A percentile compares a stretch with the other conserved stretches of the same genome.
phyloP scores from a whole-genome alignment of 1,140 invertebrate species.

The Pseudoatta argentina region DNA sequence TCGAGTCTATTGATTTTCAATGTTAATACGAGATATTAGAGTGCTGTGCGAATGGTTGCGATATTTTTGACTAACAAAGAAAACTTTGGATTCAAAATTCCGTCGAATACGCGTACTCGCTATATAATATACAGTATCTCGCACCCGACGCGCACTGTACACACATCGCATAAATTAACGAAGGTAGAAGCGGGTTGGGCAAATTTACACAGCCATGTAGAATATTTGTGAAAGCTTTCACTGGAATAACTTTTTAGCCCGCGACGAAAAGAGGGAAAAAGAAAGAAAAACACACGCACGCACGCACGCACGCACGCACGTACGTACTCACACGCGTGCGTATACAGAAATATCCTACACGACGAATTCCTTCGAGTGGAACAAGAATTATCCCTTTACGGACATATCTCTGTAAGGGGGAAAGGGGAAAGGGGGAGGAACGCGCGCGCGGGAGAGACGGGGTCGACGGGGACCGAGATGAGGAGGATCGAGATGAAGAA shows the following conservation, averaged over 20 bases:
- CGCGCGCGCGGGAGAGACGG: neutral
- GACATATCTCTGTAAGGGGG: constrained; percentile 15
- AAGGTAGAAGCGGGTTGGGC: constrained; percentile 57
- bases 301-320: neutral
- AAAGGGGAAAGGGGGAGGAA: neutral
- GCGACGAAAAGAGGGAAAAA: constrained; percentile 26
- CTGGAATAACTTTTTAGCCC: constrained; percentile 58
- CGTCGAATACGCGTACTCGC: neutral
- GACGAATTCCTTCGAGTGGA: constrained; percentile 59
- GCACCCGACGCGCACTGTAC: constrained; percentile 52
- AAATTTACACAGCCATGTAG: constrained; percentile 62
- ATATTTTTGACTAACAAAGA: neutral
- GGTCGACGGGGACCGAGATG: neutral
- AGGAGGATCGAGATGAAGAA: constrained; percentile 45
- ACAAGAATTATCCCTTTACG: constrained; percentile 61
- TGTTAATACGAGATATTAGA: neutral
- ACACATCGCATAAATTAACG: constrained; percentile 63
- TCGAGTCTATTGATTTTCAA: neutral
- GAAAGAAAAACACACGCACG: neutral
- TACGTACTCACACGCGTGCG: neutral
- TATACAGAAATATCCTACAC: constrained; percentile 31
- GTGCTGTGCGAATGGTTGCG: too few relatives aligned
- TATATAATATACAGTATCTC: constrained; percentile 56
- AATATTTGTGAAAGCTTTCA: constrained; percentile 65
- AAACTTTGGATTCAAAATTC: neutral